Percentiles rank a stretch among this genome's conserved stretches.
Conservation (phyloP, 2,888 invertebrate species). For the Drosophila flavopinicola region DNA sequence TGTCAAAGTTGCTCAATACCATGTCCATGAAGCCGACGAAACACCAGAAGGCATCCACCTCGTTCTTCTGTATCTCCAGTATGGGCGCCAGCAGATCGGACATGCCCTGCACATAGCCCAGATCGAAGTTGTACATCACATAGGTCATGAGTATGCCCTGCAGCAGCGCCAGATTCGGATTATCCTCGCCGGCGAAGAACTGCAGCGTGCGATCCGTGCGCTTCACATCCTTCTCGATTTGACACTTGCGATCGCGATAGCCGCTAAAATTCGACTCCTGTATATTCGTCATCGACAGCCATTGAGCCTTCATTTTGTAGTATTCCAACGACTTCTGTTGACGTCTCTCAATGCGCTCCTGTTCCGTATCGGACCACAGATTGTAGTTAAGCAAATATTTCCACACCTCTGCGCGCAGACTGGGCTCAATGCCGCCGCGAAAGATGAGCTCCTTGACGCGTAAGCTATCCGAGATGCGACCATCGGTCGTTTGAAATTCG, state of each 20-base stretch:
- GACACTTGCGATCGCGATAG: conserved; percentile 94
- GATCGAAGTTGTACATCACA: conserved; percentile 99
- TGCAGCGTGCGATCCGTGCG: conserved; percentile 96
- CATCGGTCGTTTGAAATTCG: conserved; percentile 91
- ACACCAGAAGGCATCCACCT: conserved; percentile 99
- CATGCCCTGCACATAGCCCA: conserved; percentile 99
- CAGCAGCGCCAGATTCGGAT: conserved; percentile 92
- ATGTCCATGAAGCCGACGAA: conserved; percentile 99
- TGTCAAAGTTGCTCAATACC: conserved; percentile 96
- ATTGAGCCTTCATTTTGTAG: conserved; percentile 97
- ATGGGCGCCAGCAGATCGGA: conserved; percentile 98
- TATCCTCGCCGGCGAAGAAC: conserved; percentile 97
- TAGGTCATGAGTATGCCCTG: conserved; percentile 99
- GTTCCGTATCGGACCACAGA: conserved; percentile 91
- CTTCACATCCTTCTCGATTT: conserved; percentile 99
- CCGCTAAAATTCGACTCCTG: conserved; percentile 95
- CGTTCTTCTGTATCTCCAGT: conserved; percentile 92
- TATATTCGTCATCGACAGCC: conserved; percentile 93
- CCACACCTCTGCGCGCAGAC: conserved; percentile 94
- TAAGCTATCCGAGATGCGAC: conserved; percentile 91
- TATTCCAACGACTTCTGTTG: conserved; percentile 93
- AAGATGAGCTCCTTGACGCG: conserved; percentile 94
- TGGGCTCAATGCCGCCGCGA: conserved; percentile 93
- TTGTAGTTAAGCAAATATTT: conserved; percentile 96
- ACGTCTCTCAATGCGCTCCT: conserved; percentile 88